A percentile compares a stretch with the other conserved stretches of the same genome.
These are phyloP conservation scores for Eumacrocentrus americanus DNA, from an alignment of 2,888 invertebrate genomes.

Conservation along the genomic window DNA sequence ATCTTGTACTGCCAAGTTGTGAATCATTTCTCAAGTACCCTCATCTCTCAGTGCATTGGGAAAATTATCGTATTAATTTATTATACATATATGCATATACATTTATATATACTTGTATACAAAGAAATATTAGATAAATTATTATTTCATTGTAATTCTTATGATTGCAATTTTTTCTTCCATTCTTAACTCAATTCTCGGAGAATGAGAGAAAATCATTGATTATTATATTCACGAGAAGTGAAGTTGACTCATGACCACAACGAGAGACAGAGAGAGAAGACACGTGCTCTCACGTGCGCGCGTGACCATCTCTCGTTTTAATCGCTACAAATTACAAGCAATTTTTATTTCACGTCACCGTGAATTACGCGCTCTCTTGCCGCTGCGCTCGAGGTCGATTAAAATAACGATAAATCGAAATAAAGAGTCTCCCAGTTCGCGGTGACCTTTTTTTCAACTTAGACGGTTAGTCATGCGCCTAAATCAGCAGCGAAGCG, in stretches of 20 bases:
- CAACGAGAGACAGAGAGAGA: too few species aligned
- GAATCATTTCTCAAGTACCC: background rate
- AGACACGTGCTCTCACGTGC: constrained; percentile 3
- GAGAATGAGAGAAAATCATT: background rate
- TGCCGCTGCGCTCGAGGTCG: background rate
- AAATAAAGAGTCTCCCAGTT: constrained; percentile 1
- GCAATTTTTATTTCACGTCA: constrained; percentile 1
- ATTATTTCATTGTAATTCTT: background rate
- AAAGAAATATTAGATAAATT: background rate
- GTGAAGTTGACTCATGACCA: background rate
- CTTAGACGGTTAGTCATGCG: background rate
- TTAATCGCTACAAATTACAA: constrained; percentile 1
- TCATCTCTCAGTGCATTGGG: background rate
- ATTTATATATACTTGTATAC: background rate
- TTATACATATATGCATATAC: background rate
- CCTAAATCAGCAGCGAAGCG: too few species aligned
- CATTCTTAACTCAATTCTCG: background rate
- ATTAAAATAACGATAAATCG: constrained; percentile 8
- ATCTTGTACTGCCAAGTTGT: background rate
- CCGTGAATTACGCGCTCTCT: background rate
- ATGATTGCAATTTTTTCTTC: background rate
- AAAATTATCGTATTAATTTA: too few species aligned
- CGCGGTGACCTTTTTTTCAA: background rate
- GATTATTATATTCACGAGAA: constrained; percentile 4
- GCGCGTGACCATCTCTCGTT: constrained; percentile 11